Evolutionary conservation across 2,888 invertebrate species (phyloP).

Genomic region (Chrysina gloriosa): DNA sequence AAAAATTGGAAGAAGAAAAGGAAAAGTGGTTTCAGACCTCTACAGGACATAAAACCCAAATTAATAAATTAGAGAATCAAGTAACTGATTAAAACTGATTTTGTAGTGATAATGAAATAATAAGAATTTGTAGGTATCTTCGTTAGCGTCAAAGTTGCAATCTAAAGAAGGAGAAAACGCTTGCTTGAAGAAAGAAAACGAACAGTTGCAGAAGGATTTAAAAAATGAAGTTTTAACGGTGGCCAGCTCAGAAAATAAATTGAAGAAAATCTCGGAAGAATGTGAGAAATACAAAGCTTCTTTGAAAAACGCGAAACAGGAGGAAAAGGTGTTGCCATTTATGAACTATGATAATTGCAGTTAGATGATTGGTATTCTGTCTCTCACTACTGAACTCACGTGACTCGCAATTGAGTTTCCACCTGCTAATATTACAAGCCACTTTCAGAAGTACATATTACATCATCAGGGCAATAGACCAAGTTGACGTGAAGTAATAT

Average conservation of each 20-base stretch:
- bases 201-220: conserved; percentile 65
- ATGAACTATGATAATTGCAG: too few species aligned
- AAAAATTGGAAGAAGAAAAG: conserved; percentile 58
- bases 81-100: conserved; percentile 44
- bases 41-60: conserved; percentile 55
- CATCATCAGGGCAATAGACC: too few species aligned
- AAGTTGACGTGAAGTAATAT: too few species aligned
- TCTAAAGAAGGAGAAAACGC: conserved; percentile 59
- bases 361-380: too few species aligned
- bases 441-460: too few species aligned
- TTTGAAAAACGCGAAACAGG: conserved; percentile 57
- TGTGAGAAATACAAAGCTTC: conserved; percentile 61
- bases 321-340: conserved; percentile 61
- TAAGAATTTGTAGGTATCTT: conserved; percentile 18
- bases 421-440: too few species aligned
- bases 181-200: conserved; percentile 65
- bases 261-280: conserved; percentile 68
- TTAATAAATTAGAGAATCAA: conserved; percentile 60
- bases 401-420: too few species aligned
- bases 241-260: conserved; percentile 64
- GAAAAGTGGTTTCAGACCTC: conserved; percentile 61
- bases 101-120: background rate
- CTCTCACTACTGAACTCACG: too few species aligned
- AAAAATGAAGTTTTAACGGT: conserved; percentile 63
- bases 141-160: conserved; percentile 54